Percentiles rank a stretch among this genome's conserved stretches.
Conservation (phyloP, 1,140 invertebrate species). For the Intoshia linei region DNA sequence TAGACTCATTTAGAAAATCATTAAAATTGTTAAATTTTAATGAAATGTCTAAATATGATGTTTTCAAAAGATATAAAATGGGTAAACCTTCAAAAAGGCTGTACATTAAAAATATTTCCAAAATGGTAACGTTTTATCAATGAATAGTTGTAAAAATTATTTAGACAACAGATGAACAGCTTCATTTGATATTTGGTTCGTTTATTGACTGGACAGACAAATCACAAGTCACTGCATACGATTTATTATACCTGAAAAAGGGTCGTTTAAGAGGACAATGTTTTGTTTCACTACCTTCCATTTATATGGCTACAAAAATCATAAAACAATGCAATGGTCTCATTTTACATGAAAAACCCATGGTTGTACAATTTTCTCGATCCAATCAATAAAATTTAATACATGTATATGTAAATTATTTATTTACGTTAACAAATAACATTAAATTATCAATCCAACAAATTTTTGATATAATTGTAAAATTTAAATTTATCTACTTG, state of each 20-base stretch:
- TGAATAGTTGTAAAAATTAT: too few species aligned
- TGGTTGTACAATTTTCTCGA: constrained; percentile 57
- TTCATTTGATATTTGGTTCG: constrained; percentile 40
- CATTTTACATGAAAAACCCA: constrained; percentile 48
- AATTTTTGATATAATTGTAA: too few species aligned
- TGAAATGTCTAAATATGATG: constrained; percentile 39
- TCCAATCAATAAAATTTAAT: too few species aligned
- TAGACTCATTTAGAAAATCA: too few species aligned
- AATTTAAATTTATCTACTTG: too few species aligned
- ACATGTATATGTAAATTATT: too few species aligned
- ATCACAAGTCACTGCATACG: constrained; percentile 31
- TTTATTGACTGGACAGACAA: constrained; percentile 28
- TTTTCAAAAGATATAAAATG: constrained; percentile 51
- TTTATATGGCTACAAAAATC: constrained; percentile 36
- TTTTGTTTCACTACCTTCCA: constrained; percentile 44
- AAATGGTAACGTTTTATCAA: too few species aligned
- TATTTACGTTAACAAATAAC: too few species aligned
- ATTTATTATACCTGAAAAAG: constrained; percentile 60
- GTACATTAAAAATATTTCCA: constrained; percentile 64
- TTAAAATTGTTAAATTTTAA: constrained; percentile 11
- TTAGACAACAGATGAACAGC: constrained; percentile 35
- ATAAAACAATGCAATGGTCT: constrained; percentile 54
- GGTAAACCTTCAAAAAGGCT: constrained; percentile 41
- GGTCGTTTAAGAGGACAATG: constrained; percentile 79
- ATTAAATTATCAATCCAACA: too few species aligned